Conservation (phyloP, 1,140 invertebrate genomes). For the Elysia chlorotica region DNA sequence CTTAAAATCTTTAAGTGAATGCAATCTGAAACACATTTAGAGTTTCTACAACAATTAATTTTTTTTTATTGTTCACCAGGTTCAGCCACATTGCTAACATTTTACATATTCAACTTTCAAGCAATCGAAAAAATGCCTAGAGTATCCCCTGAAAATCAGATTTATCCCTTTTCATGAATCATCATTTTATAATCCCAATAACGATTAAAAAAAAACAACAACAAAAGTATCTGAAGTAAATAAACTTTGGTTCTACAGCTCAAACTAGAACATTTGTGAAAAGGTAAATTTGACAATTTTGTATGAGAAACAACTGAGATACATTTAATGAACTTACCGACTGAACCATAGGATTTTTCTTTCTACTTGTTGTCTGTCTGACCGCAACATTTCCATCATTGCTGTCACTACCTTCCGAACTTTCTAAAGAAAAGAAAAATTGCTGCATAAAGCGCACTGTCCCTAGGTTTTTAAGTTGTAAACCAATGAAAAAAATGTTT, state of each 20-base stretch:
- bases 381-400: conserved; percentile 62
- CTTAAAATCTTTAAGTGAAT: no score
- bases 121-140: background rate
- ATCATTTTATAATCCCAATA: background rate
- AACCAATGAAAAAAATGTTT: no score
- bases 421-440: background rate
- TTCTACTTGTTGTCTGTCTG: conserved; percentile 42
- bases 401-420: conserved; percentile 11
- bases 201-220: background rate
- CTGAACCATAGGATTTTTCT: conserved; percentile 60
- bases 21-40: no score
- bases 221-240: background rate
- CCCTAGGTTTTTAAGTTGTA: no score
- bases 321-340: conserved; percentile 40
- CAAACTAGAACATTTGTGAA: background rate
- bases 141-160: background rate
- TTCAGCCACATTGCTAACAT: no score
- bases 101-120: background rate
- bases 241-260: background rate
- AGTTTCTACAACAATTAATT: no score
- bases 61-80: no score
- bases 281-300: background rate
- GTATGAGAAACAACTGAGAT: background rate
- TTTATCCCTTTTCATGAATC: no score
- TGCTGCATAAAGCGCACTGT: no score